Percentiles rank a stretch among this genome's conserved stretches.
Conservation (phyloP, 2,113 vertebrate genomes). For the Gallinago media region DNA sequence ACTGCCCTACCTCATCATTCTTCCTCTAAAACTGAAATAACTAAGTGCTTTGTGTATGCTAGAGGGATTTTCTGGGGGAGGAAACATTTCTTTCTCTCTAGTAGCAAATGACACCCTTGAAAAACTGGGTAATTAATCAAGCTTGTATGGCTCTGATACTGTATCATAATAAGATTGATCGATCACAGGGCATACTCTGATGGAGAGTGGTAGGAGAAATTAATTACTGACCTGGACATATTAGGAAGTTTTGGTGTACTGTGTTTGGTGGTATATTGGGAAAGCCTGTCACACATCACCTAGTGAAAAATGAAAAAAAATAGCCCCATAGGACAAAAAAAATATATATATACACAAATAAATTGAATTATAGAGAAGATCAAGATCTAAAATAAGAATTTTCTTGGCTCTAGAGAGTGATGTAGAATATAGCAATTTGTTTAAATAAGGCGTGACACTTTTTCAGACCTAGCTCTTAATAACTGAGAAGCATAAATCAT, state of each 20-base stretch:
- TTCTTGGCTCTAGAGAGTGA: neutral
- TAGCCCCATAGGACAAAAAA: neutral
- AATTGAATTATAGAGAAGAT: neutral
- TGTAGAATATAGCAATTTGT: neutral
- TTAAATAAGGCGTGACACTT: neutral
- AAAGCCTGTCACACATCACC: neutral
- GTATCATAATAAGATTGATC: neutral
- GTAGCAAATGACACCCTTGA: neutral
- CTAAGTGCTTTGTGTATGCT: neutral
- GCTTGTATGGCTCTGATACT: neutral
- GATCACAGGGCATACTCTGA: rapidly evolving
- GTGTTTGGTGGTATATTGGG: neutral
- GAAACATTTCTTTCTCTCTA: neutral
- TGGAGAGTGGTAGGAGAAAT: neutral
- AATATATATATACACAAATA: neutral
- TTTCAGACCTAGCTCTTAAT: neutral
- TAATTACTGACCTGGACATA: neutral
- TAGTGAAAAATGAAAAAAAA: neutral
- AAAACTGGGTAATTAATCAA: slow-evolving; percentile 26
- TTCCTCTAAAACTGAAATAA: neutral
- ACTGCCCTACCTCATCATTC: neutral
- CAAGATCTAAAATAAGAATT: neutral
- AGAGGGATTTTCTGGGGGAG: neutral
- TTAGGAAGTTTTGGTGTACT: neutral
- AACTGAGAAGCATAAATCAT: neutral